phyloP scores from a whole-genome alignment of 92 coral and sea anemone species.

The Porites cylindrica region DNA sequence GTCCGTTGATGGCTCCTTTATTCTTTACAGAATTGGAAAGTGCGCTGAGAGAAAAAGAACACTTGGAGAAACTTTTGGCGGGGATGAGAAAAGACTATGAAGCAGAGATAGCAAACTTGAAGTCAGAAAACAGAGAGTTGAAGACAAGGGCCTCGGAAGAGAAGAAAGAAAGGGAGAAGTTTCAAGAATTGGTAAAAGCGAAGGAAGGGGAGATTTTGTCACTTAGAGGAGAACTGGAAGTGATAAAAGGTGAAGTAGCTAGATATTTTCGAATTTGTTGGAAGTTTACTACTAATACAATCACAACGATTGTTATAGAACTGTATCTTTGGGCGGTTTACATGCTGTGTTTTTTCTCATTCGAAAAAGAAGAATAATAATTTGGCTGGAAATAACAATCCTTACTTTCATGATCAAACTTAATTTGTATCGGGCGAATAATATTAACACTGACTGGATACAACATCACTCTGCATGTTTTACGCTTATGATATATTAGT shows the following conservation, averaged over 20 bases:
- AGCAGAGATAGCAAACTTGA: constrained; percentile 6
- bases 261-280: background rate
- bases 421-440: too few species aligned
- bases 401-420: too few species aligned
- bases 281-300: background rate
- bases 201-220: background rate
- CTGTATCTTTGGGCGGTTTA: constrained; percentile 1
- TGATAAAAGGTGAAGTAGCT: background rate
- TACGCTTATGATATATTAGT: too few species aligned
- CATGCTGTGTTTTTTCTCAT: too few species aligned
- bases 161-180: constrained; percentile 30
- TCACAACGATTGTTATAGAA: background rate
- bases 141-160: constrained; percentile 22
- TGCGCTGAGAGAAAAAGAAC: background rate
- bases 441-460: too few species aligned
- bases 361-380: too few species aligned
- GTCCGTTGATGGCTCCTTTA: constrained; percentile 2
- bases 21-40: constrained; percentile 2
- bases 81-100: constrained; percentile 10
- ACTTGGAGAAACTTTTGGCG: background rate
- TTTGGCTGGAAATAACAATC: too few species aligned
- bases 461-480: too few species aligned
- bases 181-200: constrained; percentile 5
- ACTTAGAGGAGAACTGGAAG: background rate
- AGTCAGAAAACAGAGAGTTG: constrained; percentile 13